Evolutionary conservation across 2,888 invertebrate species (phyloP).

Genomic region (Acleris laterana): DNA sequence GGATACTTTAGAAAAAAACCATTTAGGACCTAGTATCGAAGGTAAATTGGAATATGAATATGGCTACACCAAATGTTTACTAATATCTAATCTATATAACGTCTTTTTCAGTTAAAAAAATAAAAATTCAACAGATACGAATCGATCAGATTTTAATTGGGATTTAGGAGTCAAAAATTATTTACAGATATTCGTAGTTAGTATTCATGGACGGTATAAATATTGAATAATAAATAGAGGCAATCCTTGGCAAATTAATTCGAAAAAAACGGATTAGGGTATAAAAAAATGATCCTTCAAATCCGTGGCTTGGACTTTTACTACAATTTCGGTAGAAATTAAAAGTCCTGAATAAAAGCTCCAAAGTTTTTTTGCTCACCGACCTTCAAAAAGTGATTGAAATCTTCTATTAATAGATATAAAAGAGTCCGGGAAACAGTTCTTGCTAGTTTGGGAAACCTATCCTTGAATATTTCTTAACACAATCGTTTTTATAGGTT

Average conservation of each 20-base stretch:
- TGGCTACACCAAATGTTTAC: slow-evolving; percentile 2
- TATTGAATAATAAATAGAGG: neutral
- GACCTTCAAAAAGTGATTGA: slow-evolving; percentile 3
- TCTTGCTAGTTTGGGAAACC: neutral
- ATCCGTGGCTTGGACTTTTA: neutral
- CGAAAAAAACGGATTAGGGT: neutral
- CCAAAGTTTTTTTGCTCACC: slow-evolving; percentile 4
- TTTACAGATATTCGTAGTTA: neutral
- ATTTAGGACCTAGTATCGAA: neutral
- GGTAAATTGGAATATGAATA: neutral
- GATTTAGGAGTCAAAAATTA: too few relatives aligned
- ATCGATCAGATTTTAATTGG: too few relatives aligned
- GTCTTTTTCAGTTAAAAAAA: too few relatives aligned
- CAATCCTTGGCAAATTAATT: neutral
- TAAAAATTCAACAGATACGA: too few relatives aligned
- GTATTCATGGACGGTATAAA: neutral
- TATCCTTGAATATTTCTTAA: neutral
- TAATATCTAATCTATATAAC: neutral
- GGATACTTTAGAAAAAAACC: neutral
- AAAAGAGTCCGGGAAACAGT: neutral
- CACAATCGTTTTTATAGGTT: too few relatives aligned
- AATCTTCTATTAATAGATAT: slow-evolving; percentile 9
- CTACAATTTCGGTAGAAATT: slow-evolving; percentile 8
- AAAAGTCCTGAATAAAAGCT: neutral
- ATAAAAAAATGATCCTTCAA: neutral